phyloP scores from a whole-genome alignment of 2,888 invertebrate species.

The Epicampocera succincta region DNA sequence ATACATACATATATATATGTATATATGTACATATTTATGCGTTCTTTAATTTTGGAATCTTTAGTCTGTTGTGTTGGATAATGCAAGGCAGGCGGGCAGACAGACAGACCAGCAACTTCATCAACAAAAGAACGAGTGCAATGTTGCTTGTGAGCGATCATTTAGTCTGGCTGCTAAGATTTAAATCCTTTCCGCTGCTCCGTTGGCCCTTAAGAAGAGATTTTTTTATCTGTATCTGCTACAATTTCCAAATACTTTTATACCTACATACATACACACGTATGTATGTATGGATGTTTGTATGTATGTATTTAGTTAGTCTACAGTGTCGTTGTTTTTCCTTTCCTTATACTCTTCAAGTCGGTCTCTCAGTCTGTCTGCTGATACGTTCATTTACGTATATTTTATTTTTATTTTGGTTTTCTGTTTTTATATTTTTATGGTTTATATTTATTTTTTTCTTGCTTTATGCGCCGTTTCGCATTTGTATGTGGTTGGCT shows the following conservation, averaged over 20 bases:
- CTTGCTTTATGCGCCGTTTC: conserved; percentile 2
- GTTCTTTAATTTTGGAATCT: not conserved
- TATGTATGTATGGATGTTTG: not conserved
- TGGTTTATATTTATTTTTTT: conserved; percentile 18
- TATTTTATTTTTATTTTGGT: not conserved
- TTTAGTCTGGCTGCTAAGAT: not conserved
- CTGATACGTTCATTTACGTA: not conserved
- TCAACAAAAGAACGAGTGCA: not conserved
- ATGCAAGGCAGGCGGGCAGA: not conserved
- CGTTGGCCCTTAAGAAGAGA: not conserved
- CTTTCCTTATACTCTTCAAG: not conserved
- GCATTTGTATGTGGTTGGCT: conserved; percentile 18
- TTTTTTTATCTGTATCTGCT: not conserved
- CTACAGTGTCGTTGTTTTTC: not conserved
- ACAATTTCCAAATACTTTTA: not conserved
- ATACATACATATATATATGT: not conserved
- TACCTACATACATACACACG: not conserved
- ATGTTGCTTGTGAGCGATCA: conserved; percentile 8
- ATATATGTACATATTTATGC: not conserved
- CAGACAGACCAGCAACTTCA: not conserved
- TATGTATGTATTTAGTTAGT: too few relatives aligned
- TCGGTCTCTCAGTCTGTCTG: not conserved
- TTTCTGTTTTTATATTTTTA: not conserved
- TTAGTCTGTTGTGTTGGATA: not conserved
- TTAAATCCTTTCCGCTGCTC: not conserved